Evolutionary conservation across 64 coral and sea anemone genomes (phyloP).

Genomic region (Pachyseris speciosa): DNA sequence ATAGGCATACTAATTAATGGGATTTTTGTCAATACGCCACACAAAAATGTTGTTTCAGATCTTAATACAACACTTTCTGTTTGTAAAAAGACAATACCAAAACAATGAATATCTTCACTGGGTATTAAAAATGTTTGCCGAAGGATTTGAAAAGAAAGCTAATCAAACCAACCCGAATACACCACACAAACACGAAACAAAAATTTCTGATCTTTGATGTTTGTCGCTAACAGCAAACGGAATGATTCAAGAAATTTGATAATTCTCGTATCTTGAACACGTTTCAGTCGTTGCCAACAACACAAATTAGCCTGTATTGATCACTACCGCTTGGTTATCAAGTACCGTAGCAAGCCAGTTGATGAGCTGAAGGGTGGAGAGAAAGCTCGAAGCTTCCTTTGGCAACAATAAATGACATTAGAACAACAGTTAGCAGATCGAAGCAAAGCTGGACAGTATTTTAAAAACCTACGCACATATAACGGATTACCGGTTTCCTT

Average conservation of each 20-base stretch:
- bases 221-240: neutral
- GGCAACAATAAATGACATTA: no score
- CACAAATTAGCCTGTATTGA: no score
- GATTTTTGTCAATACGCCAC: neutral
- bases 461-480: no score
- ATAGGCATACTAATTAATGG: neutral
- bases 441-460: no score
- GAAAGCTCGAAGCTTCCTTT: no score
- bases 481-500: no score
- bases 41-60: neutral
- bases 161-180: neutral
- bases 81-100: neutral
- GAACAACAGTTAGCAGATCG: no score
- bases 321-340: no score
- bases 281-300: neutral
- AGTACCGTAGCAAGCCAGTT: no score
- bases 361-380: no score
- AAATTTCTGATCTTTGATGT: slow-evolving; percentile 8
- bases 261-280: neutral
- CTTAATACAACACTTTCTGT: neutral
- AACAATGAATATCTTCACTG: neutral
- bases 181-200: neutral
- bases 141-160: neutral
- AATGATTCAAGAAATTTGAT: neutral
- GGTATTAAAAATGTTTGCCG: slow-evolving; percentile 16